Conservation (phyloP, 2,113 vertebrate genomes). For the Hepsetus odoe region DNA sequence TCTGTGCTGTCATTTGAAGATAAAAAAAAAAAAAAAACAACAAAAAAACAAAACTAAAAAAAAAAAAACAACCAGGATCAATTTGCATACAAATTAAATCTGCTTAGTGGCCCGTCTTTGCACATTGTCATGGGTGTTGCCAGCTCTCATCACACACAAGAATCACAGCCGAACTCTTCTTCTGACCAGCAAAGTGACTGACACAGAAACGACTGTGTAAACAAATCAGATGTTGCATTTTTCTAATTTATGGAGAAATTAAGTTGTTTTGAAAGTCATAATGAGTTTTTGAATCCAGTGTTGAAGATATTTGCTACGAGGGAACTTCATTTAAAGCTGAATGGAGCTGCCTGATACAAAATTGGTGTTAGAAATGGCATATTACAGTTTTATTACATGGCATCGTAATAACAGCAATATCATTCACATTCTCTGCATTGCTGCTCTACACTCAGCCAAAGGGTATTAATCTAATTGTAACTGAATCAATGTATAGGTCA, state of each 20-base stretch:
- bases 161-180: background rate
- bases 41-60: slow-evolving; percentile 58
- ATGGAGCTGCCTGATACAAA: background rate
- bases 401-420: too few relatives aligned
- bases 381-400: background rate
- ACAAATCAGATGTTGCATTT: background rate
- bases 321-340: background rate
- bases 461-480: too few relatives aligned
- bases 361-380: background rate
- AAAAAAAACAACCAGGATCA: slow-evolving; percentile 37
- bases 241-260: background rate
- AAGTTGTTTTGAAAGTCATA: background rate
- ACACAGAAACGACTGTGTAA: background rate
- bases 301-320: background rate
- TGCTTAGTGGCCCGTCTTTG: slow-evolving; percentile 56
- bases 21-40: slow-evolving; percentile 48
- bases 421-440: too few relatives aligned
- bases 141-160: slow-evolving; percentile 36
- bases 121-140: slow-evolving; percentile 54
- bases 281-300: background rate
- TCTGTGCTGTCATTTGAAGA: slow-evolving; percentile 60
- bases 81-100: slow-evolving; percentile 76
- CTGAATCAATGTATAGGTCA: too few relatives aligned
- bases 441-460: too few relatives aligned
- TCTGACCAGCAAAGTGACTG: slow-evolving; percentile 11